Base-by-base conservation (phyloP, 2,797 vertebrate genomes). In the Momotus momota region DNA sequence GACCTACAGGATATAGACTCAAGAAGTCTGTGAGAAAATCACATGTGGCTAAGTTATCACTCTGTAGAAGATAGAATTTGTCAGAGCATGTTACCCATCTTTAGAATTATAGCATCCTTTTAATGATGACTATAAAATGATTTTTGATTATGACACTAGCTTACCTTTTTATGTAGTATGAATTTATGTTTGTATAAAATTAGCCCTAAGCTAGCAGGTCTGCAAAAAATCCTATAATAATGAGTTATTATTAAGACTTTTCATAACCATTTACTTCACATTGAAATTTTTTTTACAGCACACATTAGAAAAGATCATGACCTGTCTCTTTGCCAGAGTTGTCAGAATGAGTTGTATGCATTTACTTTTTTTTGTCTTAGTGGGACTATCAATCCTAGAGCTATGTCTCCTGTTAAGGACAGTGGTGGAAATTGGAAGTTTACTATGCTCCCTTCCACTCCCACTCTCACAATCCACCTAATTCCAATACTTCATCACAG, bases 151-250 rank as follows among this genome's bases (percentile, higher is more conserved):
- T 51, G 69, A 95, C 69, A 65, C 20, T 89, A 85, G 41, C 61
- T 91, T 94, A 82, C 23, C 21, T 88, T 97, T 97, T 96, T 45
- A 81, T 73, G 38, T 41, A 94, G 70, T 85, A 75, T 97, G 95
- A 90, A 91, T 78, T 96, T 87, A 0, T 84, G 81, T 89, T 87
- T 90, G 7, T 78, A 69, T 82, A 86, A 92, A 96, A 94, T 65
- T 81, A 96, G n/a, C 6, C 52, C 17, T 75, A 58, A 92, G 55
- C 46, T 95, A 65, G 21, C 57, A 78, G 82, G 18, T 91, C 54
- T 86, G 62, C 64, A 38, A 88, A 91, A 72, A 54, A 55, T 72
- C 81, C 17, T 81, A 38, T 77, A 86, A 85, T 75, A 74, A 20
- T 85, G 31, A 95, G 69, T 93, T 95, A 86, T 57, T 85, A 65